Conservation (phyloP, 2,888 invertebrate genomes). For the Tanypteryx hageni region DNA sequence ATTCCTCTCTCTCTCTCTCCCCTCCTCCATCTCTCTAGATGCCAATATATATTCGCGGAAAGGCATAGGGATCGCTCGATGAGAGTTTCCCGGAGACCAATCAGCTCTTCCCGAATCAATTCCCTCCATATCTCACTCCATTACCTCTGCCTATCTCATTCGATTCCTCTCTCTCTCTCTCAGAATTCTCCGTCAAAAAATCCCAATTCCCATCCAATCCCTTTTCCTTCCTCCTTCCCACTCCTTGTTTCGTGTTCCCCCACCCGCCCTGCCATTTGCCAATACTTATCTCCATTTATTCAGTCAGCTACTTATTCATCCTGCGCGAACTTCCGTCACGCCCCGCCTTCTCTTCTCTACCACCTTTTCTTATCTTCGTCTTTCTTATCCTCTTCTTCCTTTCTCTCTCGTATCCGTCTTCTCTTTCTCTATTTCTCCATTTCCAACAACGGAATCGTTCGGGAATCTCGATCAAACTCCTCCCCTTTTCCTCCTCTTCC, state of each 20-base stretch:
- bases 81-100: slow-evolving; percentile 53
- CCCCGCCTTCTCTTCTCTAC: background rate
- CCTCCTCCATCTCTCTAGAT: background rate
- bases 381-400: background rate
- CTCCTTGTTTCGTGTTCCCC: background rate
- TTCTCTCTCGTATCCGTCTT: background rate
- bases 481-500: background rate
- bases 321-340: background rate
- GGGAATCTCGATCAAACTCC: background rate
- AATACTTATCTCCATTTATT: slow-evolving; percentile 44
- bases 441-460: background rate
- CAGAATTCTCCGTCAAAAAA: background rate
- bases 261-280: slow-evolving; percentile 9
- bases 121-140: slow-evolving; percentile 54
- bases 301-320: background rate
- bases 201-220: background rate
- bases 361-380: background rate
- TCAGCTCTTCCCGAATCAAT: slow-evolving; percentile 54
- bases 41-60: slow-evolving; percentile 39
- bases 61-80: background rate
- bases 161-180: background rate
- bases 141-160: slow-evolving; percentile 23
- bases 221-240: background rate
- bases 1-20: background rate
- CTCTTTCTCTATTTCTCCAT: background rate